A percentile compares a stretch with the other conserved stretches of the same genome.
Conservation (phyloP, 2,888 invertebrate genomes). For the Iselma pallidipennis region DNA sequence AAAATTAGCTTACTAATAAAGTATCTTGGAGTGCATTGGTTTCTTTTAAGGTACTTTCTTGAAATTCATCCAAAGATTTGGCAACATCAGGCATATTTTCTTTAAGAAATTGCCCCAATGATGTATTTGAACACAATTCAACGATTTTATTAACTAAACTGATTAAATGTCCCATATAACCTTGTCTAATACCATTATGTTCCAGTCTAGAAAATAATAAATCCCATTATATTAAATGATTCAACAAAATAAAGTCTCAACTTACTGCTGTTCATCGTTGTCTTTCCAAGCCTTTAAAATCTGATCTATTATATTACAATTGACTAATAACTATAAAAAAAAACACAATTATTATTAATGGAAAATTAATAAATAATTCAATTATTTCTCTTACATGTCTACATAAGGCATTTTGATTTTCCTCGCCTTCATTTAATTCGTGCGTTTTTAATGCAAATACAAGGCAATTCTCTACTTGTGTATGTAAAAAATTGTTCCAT, state of each 20-base stretch:
- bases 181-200: slow-evolving; percentile 62
- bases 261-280: slow-evolving; percentile 79
- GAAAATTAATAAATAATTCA: slow-evolving; percentile 10
- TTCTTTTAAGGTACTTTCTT: slow-evolving; percentile 47
- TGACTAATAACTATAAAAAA: slow-evolving; percentile 58
- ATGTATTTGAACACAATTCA: slow-evolving; percentile 59
- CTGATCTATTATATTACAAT: slow-evolving; percentile 78
- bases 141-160: slow-evolving; percentile 64
- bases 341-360: slow-evolving; percentile 22
- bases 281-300: slow-evolving; percentile 82
- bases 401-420: slow-evolving; percentile 57
- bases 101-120: slow-evolving; percentile 61
- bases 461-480: slow-evolving; percentile 82
- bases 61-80: slow-evolving; percentile 50
- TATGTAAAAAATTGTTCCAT: slow-evolving; percentile 96
- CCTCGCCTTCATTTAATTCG: slow-evolving; percentile 50
- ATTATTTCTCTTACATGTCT: slow-evolving; percentile 57
- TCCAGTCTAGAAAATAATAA: slow-evolving; percentile 54
- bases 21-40: slow-evolving; percentile 49
- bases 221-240: neutral
- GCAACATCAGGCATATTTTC: slow-evolving; percentile 59
- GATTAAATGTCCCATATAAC: slow-evolving; percentile 71
- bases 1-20: slow-evolving; percentile 48
- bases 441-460: slow-evolving; percentile 65
- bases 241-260: slow-evolving; percentile 35